Percentiles rank a stretch among this genome's conserved stretches.
Conservation (phyloP, 2,888 invertebrate species). For the Nemotelus nigrinus region DNA sequence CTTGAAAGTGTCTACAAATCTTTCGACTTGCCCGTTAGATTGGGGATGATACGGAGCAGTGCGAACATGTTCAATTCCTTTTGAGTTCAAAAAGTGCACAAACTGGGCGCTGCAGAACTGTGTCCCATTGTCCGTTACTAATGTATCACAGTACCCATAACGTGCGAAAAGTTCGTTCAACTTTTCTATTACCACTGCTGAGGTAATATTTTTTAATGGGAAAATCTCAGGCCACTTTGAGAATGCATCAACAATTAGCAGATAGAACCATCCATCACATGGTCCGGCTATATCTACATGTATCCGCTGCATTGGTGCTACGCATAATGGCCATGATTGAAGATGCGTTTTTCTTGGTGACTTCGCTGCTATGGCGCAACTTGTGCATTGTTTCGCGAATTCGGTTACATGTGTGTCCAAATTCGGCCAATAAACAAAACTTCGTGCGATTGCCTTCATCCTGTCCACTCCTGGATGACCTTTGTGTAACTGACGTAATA, state of each 20-base stretch:
- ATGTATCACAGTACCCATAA: not conserved
- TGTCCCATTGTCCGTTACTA: not conserved
- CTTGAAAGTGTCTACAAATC: not conserved
- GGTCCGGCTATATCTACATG: no score
- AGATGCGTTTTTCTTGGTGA: not conserved
- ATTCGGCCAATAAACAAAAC: no score
- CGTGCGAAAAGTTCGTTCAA: not conserved
- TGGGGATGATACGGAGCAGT: not conserved
- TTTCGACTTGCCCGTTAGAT: no score
- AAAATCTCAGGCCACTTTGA: constrained; percentile 10
- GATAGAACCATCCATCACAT: no score
- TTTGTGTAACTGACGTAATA: no score
- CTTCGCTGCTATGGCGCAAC: not conserved
- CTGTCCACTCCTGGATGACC: no score
- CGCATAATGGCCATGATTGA: not conserved
- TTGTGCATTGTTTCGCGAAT: no score
- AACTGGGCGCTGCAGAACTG: not conserved
- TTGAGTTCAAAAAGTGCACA: not conserved
- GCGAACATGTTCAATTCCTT: not conserved
- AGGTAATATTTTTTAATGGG: not conserved
- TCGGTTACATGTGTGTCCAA: no score
- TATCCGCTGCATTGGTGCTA: not conserved
- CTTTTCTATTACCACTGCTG: not conserved
- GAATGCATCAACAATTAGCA: not conserved
- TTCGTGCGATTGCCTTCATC: no score